Percentiles rank a stretch among this genome's conserved stretches.
phyloP scores from a whole-genome alignment of 2,888 invertebrate species.

The Callinectes sapidus region DNA sequence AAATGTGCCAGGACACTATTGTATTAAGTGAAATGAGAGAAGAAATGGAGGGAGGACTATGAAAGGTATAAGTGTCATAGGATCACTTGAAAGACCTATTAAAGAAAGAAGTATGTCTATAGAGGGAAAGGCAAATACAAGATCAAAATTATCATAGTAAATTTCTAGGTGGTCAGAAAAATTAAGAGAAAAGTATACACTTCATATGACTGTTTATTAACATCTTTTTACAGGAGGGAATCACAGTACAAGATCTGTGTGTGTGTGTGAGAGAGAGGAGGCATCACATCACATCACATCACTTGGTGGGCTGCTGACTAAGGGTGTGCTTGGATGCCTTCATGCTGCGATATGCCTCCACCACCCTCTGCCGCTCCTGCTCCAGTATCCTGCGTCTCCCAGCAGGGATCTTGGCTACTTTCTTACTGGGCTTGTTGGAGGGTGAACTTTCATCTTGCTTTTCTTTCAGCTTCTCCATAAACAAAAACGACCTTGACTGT shows the following conservation, averaged over 20 bases:
- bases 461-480: slow-evolving; percentile 41
- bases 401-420: not conserved
- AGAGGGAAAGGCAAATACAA: too few species aligned
- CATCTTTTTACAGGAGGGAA: not conserved
- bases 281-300: not conserved
- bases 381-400: slow-evolving; percentile 45
- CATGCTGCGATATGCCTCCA: slow-evolving; percentile 43
- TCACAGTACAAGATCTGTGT: not conserved
- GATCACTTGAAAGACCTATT: too few species aligned
- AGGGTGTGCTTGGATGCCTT: slow-evolving; percentile 28
- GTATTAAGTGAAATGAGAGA: too few species aligned
- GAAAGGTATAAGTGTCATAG: too few species aligned
- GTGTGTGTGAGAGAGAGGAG: too few species aligned
- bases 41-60: too few species aligned
- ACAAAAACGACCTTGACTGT: slow-evolving; percentile 40
- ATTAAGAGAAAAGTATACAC: not conserved
- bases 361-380: slow-evolving; percentile 34
- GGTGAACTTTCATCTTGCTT: not conserved
- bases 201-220: not conserved
- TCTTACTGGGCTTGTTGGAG: not conserved
- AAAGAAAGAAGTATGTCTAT: too few species aligned
- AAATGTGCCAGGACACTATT: too few species aligned
- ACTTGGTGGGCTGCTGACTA: not conserved
- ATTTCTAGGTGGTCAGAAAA: not conserved
- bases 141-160: too few species aligned